These are phyloP conservation scores for Smittia aterrima DNA, from an alignment of 2,888 invertebrate genomes.

Conservation along the genomic window DNA sequence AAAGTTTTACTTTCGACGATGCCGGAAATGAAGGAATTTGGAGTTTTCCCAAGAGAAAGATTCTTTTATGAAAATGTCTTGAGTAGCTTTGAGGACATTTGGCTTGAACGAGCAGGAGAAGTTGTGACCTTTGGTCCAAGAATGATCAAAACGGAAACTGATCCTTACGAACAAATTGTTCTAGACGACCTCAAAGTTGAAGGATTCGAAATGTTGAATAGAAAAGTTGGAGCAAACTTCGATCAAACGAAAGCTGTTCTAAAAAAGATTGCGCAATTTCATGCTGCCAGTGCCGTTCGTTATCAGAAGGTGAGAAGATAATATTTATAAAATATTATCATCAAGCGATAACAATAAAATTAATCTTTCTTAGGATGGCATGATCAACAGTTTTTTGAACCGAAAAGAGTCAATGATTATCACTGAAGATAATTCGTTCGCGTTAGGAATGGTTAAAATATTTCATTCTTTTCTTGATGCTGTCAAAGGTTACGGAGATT, in stretches of 20 bases:
- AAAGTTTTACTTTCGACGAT: background rate
- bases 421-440: no score
- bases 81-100: conserved; percentile 21
- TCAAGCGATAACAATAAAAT: no score
- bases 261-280: conserved; percentile 36
- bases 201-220: conserved; percentile 18
- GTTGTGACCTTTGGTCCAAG: conserved; percentile 20
- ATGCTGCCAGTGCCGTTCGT: conserved; percentile 25
- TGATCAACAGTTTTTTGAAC: background rate
- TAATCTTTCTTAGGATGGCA: conserved; percentile 15
- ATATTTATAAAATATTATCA: no score
- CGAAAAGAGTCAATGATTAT: background rate
- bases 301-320: conserved; percentile 1
- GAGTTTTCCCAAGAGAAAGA: conserved; percentile 22
- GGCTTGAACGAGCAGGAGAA: background rate
- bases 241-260: conserved; percentile 15
- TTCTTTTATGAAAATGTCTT: conserved; percentile 26
- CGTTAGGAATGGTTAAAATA: no score
- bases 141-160: background rate
- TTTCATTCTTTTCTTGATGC: background rate
- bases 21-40: conserved; percentile 12
- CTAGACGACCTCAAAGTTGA: conserved; percentile 37
- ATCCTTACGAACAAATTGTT: conserved; percentile 33
- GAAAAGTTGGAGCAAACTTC: conserved; percentile 25
- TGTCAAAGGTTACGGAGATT: conserved; percentile 17